Percentiles rank a stretch among this genome's conserved stretches.
phyloP scores from a whole-genome alignment of 2,797 vertebrate species.

The Malacoctenus gilli region DNA sequence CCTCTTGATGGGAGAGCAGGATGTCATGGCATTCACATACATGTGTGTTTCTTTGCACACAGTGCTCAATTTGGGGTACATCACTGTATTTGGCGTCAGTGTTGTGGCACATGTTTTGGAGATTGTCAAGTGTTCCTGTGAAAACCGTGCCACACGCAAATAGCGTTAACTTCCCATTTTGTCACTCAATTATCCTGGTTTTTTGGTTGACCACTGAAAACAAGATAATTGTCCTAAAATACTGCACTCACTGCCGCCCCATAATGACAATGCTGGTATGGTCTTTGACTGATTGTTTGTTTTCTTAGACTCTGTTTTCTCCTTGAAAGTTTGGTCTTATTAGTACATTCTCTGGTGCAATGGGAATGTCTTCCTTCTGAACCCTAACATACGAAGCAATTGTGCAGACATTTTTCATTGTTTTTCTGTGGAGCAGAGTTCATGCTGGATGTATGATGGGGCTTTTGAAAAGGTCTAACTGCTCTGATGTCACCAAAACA shows the following conservation, averaged over 20 bases:
- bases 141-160: slow-evolving; percentile 8
- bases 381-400: too few species aligned
- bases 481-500: too few species aligned
- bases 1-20: slow-evolving; percentile 39
- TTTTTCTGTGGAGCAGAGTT: too few species aligned
- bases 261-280: not conserved
- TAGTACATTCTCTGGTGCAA: too few species aligned
- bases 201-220: slow-evolving; percentile 3
- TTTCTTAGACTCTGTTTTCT: too few species aligned
- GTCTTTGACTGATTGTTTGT: slow-evolving; percentile 13
- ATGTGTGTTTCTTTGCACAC: slow-evolving; percentile 13
- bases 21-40: slow-evolving; percentile 29
- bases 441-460: too few species aligned
- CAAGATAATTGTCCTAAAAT: not conserved
- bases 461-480: too few species aligned
- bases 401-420: too few species aligned
- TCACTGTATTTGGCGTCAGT: slow-evolving; percentile 31
- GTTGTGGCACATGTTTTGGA: slow-evolving; percentile 18
- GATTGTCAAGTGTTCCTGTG: slow-evolving; percentile 7
- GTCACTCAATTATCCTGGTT: slow-evolving; percentile 2
- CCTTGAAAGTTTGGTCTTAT: too few species aligned
- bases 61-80: slow-evolving; percentile 6
- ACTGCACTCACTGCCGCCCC: not conserved
- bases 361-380: too few species aligned
- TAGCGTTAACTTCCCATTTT: slow-evolving; percentile 11